Conservation (phyloP, 2,113 vertebrate species). For the Phainopepla nitens region DNA sequence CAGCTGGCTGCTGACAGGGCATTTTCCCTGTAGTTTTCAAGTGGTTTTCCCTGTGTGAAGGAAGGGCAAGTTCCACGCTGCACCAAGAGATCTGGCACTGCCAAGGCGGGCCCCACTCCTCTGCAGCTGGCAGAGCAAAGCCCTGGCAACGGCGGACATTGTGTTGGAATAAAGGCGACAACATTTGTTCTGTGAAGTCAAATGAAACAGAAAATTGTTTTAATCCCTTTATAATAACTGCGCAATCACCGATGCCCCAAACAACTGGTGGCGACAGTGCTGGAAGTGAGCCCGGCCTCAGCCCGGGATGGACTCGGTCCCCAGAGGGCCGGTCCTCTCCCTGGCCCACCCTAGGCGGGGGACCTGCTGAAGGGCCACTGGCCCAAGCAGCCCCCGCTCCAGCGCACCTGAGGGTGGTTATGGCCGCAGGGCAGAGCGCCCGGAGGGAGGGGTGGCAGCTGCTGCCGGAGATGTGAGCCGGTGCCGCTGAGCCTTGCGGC, state of each 20-base stretch:
- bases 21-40: neutral
- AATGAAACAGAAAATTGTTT: conserved; percentile 69
- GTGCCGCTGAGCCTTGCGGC: fast-evolving
- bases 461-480: fast-evolving
- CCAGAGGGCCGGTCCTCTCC: fast-evolving
- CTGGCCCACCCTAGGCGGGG: neutral
- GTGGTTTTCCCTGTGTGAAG: neutral
- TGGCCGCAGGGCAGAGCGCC: neutral
- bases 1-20: neutral
- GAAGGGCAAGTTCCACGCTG: neutral
- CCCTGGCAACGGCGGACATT: conserved; percentile 7
- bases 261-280: neutral
- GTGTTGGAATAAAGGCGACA: conserved; percentile 64
- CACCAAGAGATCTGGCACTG: conserved; percentile 51
- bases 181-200: conserved; percentile 39
- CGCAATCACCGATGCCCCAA: neutral
- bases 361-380: fast-evolving
- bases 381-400: neutral
- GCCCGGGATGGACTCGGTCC: fast-evolving
- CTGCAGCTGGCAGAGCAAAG: neutral
- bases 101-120: neutral
- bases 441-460: neutral
- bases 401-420: neutral
- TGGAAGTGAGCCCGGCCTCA: neutral
- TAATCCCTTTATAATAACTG: conserved; percentile 60